These are phyloP conservation scores for Chaunax sp. DNA, from an alignment of 2,797 vertebrate species.

Conservation along the genomic window DNA sequence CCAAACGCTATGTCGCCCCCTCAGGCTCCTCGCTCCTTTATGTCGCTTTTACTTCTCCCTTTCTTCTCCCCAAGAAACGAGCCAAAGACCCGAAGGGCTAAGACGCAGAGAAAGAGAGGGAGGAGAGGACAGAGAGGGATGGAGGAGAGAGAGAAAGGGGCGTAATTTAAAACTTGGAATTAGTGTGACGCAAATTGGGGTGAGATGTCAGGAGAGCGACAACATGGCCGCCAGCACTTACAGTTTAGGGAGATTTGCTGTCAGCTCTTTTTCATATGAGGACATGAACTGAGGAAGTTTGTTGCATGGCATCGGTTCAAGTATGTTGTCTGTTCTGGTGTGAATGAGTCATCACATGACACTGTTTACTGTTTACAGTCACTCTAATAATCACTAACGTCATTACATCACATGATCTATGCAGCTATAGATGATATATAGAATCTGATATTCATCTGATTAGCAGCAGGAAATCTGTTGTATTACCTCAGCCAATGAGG, in stretches of 20 bases:
- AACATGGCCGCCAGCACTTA: conserved; percentile 44
- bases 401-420: too few relatives aligned
- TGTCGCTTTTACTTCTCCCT: conserved; percentile 46
- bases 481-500: too few relatives aligned
- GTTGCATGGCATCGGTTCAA: too few relatives aligned
- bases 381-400: too few relatives aligned
- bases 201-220: conserved; percentile 63
- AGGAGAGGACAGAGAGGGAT: neutral
- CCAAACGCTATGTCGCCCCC: conserved; percentile 33
- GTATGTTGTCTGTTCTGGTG: too few relatives aligned
- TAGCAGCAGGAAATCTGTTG: too few relatives aligned
- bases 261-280: conserved; percentile 11
- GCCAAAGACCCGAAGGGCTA: conserved; percentile 34
- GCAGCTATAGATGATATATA: too few relatives aligned
- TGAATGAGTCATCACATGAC: too few relatives aligned
- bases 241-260: conserved; percentile 29
- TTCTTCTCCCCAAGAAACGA: conserved; percentile 40
- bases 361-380: too few relatives aligned
- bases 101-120: conserved; percentile 10
- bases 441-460: too few relatives aligned
- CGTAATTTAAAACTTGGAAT: conserved; percentile 73
- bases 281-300: too few relatives aligned
- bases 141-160: conserved; percentile 18
- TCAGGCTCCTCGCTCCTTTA: conserved; percentile 46
- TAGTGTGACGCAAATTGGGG: conserved; percentile 74